Conservation (phyloP, 2,797 vertebrate species). For the Nothura maculosa region DNA sequence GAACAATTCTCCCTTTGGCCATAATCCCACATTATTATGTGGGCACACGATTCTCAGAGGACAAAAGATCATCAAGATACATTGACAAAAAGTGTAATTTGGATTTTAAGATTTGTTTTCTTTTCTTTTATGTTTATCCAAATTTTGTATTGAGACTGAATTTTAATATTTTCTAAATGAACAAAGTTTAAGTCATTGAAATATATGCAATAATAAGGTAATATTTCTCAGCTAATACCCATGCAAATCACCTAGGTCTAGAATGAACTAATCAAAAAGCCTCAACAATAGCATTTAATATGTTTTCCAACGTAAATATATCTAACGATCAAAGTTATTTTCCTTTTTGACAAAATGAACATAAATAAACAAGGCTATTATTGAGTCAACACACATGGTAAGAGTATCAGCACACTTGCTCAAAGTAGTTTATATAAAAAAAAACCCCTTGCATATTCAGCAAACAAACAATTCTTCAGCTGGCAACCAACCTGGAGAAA, state of each 20-base stretch:
- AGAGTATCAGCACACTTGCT: neutral
- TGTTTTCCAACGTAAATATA: neutral
- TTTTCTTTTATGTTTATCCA: neutral
- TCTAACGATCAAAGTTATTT: neutral
- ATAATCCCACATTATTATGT: neutral
- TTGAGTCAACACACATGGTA: neutral
- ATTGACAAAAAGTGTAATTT: neutral
- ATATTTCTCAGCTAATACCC: neutral
- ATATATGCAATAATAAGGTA: accelerated
- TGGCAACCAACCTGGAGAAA: neutral
- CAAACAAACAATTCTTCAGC: neutral
- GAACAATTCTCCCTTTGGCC: neutral
- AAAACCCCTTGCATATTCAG: neutral
- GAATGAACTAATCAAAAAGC: neutral
- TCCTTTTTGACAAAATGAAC: neutral
- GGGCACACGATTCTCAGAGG: neutral
- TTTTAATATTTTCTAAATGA: neutral
- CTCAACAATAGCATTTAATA: neutral
- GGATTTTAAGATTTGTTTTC: neutral
- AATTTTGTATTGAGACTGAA: neutral
- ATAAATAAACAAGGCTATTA: neutral
- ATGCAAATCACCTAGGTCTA: neutral
- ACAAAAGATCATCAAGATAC: neutral
- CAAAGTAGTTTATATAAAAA: neutral
- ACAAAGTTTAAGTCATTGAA: neutral